Percentiles rank a stretch among this genome's conserved stretches.
Conservation (phyloP, 2,797 vertebrate species). For the Alca torda region DNA sequence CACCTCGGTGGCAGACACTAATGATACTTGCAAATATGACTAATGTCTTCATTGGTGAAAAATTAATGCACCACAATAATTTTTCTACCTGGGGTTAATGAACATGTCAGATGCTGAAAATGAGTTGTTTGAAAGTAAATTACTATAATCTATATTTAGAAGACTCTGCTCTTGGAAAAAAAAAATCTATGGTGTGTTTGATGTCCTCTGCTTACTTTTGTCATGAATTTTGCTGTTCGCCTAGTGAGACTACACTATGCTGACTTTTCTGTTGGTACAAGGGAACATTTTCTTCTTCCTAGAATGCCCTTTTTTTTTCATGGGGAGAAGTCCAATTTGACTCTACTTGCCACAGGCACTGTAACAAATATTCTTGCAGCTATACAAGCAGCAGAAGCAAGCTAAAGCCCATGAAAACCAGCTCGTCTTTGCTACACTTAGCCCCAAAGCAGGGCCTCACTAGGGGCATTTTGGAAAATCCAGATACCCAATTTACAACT, state of each 20-base stretch:
- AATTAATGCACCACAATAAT: slow-evolving; percentile 89
- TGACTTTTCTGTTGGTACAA: not conserved
- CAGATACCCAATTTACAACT: not conserved
- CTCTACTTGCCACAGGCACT: not conserved
- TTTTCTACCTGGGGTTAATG: slow-evolving; percentile 93
- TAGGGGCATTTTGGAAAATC: not conserved
- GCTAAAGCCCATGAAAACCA: not conserved
- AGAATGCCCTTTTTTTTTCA: not conserved
- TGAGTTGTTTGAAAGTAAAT: slow-evolving; percentile 97
- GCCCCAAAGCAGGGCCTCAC: not conserved
- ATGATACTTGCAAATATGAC: slow-evolving; percentile 88
- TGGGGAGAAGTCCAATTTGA: not conserved
- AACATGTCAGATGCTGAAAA: slow-evolving; percentile 93
- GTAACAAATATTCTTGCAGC: not conserved
- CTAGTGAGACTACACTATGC: not conserved
- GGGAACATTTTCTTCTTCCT: not conserved
- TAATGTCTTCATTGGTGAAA: slow-evolving; percentile 91
- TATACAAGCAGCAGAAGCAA: not conserved
- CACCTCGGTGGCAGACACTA: slow-evolving; percentile 80
- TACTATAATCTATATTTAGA: slow-evolving; percentile 94
- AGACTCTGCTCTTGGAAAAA: slow-evolving; percentile 73
- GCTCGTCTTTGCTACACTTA: not conserved
- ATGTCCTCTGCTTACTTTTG: slow-evolving; percentile 64
- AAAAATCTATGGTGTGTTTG: slow-evolving; percentile 55
- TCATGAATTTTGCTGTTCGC: slow-evolving; percentile 69